Conservation (phyloP, 1,140 invertebrate genomes). For the Spodoptera litura region DNA sequence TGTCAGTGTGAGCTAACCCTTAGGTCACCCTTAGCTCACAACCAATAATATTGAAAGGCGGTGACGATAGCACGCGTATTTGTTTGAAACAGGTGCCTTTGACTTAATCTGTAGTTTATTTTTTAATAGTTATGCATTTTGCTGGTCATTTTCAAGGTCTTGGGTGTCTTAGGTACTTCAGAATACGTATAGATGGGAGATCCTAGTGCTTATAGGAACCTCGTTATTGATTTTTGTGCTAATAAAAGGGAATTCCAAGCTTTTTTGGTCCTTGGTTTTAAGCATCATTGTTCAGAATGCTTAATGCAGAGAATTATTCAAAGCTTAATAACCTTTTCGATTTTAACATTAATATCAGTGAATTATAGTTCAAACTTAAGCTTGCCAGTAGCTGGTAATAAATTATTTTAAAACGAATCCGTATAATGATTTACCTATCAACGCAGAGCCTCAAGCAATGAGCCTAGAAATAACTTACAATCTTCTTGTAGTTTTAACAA, state of each 20-base stretch:
- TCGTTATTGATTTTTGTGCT: too few species aligned
- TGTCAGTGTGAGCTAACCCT: too few species aligned
- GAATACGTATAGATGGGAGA: too few species aligned
- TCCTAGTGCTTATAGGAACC: too few species aligned
- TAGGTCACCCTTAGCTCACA: slow-evolving; percentile 11
- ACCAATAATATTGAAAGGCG: slow-evolving; percentile 39
- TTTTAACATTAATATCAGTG: neutral
- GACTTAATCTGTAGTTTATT: neutral
- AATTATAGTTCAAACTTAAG: neutral
- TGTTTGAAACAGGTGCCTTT: slow-evolving; percentile 44
- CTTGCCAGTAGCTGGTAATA: neutral
- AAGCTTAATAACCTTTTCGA: too few species aligned
- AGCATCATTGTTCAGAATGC: too few species aligned
- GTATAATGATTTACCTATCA: neutral
- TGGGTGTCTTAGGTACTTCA: neutral
- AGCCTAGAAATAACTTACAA: neutral
- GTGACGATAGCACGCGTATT: slow-evolving; percentile 34
- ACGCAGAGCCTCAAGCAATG: slow-evolving; percentile 2
- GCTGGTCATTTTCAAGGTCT: neutral
- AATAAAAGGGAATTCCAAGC: too few species aligned
- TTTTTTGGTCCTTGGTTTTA: too few species aligned
- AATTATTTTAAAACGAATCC: neutral
- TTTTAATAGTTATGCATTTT: neutral
- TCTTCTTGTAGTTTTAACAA: neutral
- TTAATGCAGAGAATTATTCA: neutral